Evolutionary conservation across 2,113 vertebrate genomes (phyloP).

Genomic region (Haemorhous mexicanus): DNA sequence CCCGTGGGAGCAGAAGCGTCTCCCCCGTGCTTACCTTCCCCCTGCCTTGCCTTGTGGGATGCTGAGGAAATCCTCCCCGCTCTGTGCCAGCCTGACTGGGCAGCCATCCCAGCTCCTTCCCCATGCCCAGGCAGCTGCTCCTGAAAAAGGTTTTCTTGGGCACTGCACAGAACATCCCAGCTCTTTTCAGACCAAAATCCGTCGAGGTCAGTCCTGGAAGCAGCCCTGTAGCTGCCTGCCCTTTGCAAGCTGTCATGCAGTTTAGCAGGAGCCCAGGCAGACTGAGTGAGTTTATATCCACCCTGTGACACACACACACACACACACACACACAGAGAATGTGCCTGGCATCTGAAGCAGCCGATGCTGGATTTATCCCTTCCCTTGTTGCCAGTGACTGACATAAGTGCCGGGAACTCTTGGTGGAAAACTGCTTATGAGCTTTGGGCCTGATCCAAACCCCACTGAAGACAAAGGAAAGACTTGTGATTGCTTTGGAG

Average conservation of each 20-base stretch:
- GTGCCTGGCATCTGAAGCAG: conserved; percentile 58
- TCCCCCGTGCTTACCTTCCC: conserved; percentile 50
- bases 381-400: conserved; percentile 65
- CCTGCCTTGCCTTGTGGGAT: not conserved
- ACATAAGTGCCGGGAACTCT: conserved; percentile 65
- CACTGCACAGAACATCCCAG: not conserved
- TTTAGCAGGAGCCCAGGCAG: not conserved
- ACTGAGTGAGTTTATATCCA: conserved; percentile 33
- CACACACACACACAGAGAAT: conserved; percentile 18
- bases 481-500: conserved; percentile 30
- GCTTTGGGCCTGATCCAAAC: conserved; percentile 57
- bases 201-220: not conserved
- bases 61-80: conserved; percentile 7
- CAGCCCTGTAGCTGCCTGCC: conserved; percentile 8
- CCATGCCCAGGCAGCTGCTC: not conserved
- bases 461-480: conserved; percentile 62
- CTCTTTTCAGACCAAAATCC: not conserved
- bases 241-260: conserved; percentile 17
- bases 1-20: not conserved
- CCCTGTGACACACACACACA: conserved; percentile 22
- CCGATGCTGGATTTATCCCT: conserved; percentile 56
- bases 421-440: conserved; percentile 66
- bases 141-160: not conserved
- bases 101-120: not conserved
- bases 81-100: not conserved